These are phyloP conservation scores for Caretta caretta DNA, from an alignment of 2,113 vertebrate species.

Conservation along the genomic window DNA sequence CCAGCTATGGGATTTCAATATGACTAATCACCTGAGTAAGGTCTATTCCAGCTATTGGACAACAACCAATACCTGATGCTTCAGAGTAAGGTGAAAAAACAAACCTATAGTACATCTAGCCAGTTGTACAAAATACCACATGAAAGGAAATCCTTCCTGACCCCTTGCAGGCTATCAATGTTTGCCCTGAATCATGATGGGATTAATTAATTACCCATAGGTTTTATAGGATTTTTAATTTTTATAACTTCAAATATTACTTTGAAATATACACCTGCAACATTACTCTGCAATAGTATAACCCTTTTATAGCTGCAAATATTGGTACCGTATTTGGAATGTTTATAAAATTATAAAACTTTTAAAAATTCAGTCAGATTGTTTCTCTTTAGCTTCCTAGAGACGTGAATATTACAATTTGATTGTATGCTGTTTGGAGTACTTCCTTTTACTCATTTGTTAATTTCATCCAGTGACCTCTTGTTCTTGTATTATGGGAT, in stretches of 20 bases:
- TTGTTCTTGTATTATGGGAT: neutral
- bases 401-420: neutral
- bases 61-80: neutral
- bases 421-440: neutral
- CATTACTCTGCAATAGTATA: neutral
- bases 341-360: neutral
- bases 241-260: neutral
- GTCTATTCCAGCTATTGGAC: neutral
- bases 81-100: neutral
- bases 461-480: neutral
- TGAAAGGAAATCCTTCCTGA: neutral
- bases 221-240: neutral
- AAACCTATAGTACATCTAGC: neutral
- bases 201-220: neutral
- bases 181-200: neutral
- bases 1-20: neutral
- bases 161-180: neutral
- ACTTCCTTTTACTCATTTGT: neutral
- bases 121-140: neutral
- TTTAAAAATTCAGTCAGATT: neutral
- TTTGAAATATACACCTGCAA: neutral
- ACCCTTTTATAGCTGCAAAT: neutral
- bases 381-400: neutral
- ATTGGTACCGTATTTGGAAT: neutral
- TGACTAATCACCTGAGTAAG: neutral